These are phyloP conservation scores for Zosterops pallidus DNA, from an alignment of 2,113 vertebrate genomes.

Conservation along the genomic window DNA sequence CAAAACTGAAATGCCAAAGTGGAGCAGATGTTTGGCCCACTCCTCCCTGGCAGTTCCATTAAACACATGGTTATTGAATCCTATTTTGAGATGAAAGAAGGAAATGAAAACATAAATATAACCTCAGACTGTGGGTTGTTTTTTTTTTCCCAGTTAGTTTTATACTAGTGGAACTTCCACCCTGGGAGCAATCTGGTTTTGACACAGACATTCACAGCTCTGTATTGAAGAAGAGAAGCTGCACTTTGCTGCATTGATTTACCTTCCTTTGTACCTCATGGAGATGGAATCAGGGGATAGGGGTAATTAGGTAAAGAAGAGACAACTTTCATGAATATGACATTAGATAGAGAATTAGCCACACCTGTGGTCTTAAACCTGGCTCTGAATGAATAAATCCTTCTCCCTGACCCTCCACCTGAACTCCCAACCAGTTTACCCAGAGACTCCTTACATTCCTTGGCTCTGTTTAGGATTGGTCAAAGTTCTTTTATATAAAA, in stretches of 20 bases:
- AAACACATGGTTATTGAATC: background rate
- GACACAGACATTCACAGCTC: background rate
- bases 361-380: background rate
- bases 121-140: background rate
- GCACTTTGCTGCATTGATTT: background rate
- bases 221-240: background rate
- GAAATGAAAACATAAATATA: slow-evolving; percentile 21
- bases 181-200: background rate
- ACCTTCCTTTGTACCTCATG: background rate
- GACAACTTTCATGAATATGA: background rate
- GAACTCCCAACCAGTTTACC: background rate
- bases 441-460: background rate
- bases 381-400: background rate
- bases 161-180: background rate
- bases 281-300: background rate
- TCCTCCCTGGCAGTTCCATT: background rate
- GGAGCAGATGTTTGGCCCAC: slow-evolving; percentile 11
- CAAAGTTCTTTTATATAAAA: background rate
- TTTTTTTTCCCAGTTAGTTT: background rate
- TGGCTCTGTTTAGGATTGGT: background rate
- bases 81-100: background rate
- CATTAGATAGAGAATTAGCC: background rate
- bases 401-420: background rate
- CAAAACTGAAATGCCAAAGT: slow-evolving; percentile 20
- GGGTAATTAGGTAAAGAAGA: background rate